Evolutionary conservation across 2,113 vertebrate species (phyloP).

Genomic region (Nematolebias whitei): DNA sequence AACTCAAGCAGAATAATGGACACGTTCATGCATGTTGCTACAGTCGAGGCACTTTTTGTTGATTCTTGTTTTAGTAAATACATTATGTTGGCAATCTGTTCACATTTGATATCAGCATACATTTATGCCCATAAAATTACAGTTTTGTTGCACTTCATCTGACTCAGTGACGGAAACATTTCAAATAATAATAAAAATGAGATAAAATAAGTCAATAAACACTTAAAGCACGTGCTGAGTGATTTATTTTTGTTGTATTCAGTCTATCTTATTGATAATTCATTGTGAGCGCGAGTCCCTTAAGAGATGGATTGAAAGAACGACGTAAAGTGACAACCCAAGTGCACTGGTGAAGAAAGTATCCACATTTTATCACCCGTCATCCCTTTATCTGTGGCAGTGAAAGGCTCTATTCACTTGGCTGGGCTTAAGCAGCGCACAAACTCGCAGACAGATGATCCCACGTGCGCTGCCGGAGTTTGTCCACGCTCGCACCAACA

Average conservation of each 20-base stretch:
- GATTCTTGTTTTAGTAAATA: no score
- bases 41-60: no score
- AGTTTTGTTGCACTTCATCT: no score
- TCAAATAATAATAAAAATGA: conserved; percentile 15
- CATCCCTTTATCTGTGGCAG: conserved; percentile 69
- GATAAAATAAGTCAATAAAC: conserved; percentile 18
- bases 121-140: no score
- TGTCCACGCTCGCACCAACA: conserved; percentile 66
- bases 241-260: conserved; percentile 5
- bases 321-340: conserved; percentile 59
- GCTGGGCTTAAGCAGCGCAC: conserved; percentile 57
- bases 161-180: no score
- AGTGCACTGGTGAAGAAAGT: conserved; percentile 65
- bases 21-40: no score
- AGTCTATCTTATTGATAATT: conserved; percentile 3
- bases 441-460: conserved; percentile 51
- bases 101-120: no score
- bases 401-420: conserved; percentile 68
- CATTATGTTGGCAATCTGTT: no score
- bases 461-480: conserved; percentile 58
- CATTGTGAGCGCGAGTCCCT: conserved; percentile 21
- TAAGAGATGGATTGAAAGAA: conserved; percentile 37
- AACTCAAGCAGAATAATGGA: no score
- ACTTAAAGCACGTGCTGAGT: conserved; percentile 9
- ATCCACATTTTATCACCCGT: conserved; percentile 68